Conservation (phyloP, 2,797 vertebrate species). For the Microctenopoma steveboyesi region DNA sequence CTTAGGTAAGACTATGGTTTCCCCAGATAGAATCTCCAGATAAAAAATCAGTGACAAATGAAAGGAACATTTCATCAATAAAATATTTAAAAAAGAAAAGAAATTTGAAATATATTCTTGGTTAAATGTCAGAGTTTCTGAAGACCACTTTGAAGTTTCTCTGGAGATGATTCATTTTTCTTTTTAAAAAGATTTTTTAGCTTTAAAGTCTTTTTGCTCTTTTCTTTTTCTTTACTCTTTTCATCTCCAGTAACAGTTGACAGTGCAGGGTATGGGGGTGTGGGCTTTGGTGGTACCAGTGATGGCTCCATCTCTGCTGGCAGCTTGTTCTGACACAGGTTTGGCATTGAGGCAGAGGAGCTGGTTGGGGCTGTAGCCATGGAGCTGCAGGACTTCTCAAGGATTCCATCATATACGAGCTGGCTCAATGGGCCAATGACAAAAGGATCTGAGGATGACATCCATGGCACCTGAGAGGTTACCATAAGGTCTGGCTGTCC, state of each 20-base stretch:
- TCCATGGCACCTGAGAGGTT: slow-evolving; percentile 80
- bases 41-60: no score
- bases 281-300: slow-evolving; percentile 19
- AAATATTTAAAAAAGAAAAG: slow-evolving; percentile 7
- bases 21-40: neutral
- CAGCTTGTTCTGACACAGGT: slow-evolving; percentile 79
- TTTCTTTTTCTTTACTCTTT: slow-evolving; percentile 86
- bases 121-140: slow-evolving; percentile 73
- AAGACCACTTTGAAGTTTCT: slow-evolving; percentile 72
- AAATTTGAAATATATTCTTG: neutral
- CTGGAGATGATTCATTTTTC: slow-evolving; percentile 80
- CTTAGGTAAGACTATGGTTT: slow-evolving; percentile 8
- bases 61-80: slow-evolving; percentile 7
- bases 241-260: slow-evolving; percentile 72
- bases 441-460: slow-evolving; percentile 60
- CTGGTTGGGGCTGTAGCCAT: slow-evolving; percentile 57
- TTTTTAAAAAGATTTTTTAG: slow-evolving; percentile 98
- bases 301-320: slow-evolving; percentile 55
- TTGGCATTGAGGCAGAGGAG: slow-evolving; percentile 70
- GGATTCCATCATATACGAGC: slow-evolving; percentile 94
- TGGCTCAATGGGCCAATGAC: slow-evolving; percentile 80
- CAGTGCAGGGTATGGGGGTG: slow-evolving; percentile 61
- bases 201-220: slow-evolving; percentile 92
- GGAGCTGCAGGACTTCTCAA: slow-evolving; percentile 93
- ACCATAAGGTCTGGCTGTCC: slow-evolving; percentile 89